Conservation (phyloP, 2,113 vertebrate species). For the Pavo muticus region DNA sequence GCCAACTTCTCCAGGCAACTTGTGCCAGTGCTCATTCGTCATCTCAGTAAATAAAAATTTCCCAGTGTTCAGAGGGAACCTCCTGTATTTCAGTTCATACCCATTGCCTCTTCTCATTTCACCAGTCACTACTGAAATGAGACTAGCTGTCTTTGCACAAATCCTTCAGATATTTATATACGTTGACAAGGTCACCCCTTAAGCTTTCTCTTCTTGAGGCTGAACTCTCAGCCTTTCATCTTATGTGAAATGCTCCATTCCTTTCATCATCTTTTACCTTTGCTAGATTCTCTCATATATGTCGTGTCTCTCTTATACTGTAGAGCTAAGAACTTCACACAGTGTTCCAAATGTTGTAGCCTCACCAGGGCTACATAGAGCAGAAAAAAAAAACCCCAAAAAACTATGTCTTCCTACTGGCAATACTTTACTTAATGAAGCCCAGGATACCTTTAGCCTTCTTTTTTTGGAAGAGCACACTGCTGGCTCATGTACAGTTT, state of each 20-base stretch:
- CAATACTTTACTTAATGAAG: neutral
- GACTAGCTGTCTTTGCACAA: neutral
- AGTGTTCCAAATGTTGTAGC: neutral
- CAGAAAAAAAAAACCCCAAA: neutral
- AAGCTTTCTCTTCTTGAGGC: neutral
- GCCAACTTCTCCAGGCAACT: too few species aligned
- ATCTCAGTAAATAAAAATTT: neutral
- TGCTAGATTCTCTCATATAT: neutral
- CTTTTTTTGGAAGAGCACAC: fast-evolving
- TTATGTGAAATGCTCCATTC: neutral
- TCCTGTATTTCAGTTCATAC: neutral
- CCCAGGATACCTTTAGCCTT: neutral
- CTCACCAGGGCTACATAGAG: neutral
- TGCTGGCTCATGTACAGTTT: neutral
- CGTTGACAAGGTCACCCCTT: neutral
- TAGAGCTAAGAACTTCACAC: neutral
- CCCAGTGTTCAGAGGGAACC: neutral
- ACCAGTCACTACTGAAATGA: neutral
- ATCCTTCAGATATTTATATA: neutral
- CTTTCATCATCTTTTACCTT: neutral
- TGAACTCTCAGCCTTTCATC: neutral
- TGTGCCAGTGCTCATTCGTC: too few species aligned
- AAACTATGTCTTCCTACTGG: too few species aligned
- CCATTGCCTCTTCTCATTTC: neutral
- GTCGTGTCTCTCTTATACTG: neutral